A percentile compares a stretch with the other conserved stretches of the same genome.
phyloP scores from a whole-genome alignment of 2,888 invertebrate species.

The Temnothorax ravouxi region DNA sequence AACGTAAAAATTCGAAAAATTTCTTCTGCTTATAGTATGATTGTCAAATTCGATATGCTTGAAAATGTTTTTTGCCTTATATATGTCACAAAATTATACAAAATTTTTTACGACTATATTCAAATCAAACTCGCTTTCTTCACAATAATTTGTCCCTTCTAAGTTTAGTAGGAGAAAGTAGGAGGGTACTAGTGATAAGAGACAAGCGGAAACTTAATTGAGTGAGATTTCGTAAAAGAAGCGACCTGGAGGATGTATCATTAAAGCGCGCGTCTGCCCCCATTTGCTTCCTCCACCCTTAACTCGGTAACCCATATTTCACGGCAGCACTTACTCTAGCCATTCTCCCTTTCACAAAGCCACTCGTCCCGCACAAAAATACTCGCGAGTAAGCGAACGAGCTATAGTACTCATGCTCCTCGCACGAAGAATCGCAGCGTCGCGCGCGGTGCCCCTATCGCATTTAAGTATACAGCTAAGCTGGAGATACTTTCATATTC shows the following conservation, averaged over 20 bases:
- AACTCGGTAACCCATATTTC: constrained; percentile 86
- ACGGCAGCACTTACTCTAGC: constrained; percentile 82
- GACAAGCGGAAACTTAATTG: constrained; percentile 73
- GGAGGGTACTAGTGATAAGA: constrained; percentile 27
- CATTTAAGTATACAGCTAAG: constrained; percentile 12
- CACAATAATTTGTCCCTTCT: constrained; percentile 53
- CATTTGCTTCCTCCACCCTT: constrained; percentile 74
- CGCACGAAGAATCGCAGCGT: constrained; percentile 72
- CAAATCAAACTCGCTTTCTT: constrained; percentile 55
- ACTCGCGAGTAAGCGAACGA: constrained; percentile 75
- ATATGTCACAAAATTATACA: not conserved
- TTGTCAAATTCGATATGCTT: not conserved
- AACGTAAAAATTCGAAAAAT: constrained; percentile 25
- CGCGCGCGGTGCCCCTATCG: constrained; percentile 7
- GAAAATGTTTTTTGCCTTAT: constrained; percentile 28
- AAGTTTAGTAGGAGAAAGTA: not conserved
- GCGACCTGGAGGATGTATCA: constrained; percentile 81
- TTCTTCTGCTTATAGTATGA: not conserved
- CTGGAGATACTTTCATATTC: constrained; percentile 53
- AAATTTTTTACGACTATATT: constrained; percentile 49
- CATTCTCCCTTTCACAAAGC: constrained; percentile 84
- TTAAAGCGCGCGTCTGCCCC: constrained; percentile 78
- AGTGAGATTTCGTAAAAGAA: constrained; percentile 76
- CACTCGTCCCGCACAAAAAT: constrained; percentile 82
- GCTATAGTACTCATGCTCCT: constrained; percentile 70